Conservation (phyloP, 2,888 invertebrate species). For the Caenorhabditis japonica region DNA sequence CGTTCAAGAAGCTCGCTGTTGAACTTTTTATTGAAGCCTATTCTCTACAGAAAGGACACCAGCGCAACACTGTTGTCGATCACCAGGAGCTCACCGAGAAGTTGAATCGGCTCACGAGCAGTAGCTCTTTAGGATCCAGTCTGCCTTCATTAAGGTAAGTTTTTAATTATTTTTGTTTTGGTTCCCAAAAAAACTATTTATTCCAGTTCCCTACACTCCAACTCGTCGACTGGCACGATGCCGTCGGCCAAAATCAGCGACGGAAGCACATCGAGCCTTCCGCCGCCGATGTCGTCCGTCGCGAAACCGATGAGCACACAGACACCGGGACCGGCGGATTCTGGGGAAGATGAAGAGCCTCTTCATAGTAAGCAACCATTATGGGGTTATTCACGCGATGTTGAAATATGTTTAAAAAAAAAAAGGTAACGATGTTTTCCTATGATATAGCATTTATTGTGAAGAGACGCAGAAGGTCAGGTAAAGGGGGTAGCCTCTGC, state of each 20-base stretch:
- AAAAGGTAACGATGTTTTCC: too few species aligned
- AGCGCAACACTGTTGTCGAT: slow-evolving; percentile 43
- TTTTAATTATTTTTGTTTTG: neutral
- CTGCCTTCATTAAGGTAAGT: slow-evolving; percentile 58
- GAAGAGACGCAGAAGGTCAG: too few species aligned
- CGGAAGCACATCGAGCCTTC: slow-evolving; percentile 54
- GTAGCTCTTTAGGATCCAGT: slow-evolving; percentile 57
- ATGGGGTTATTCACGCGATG: too few species aligned
- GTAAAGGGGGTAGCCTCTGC: too few species aligned
- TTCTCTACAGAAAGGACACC: slow-evolving; percentile 53
- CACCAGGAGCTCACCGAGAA: slow-evolving; percentile 61
- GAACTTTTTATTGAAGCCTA: slow-evolving; percentile 25
- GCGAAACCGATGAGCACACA: slow-evolving; percentile 37
- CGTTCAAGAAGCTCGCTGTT: slow-evolving; percentile 17
- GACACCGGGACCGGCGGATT: slow-evolving; percentile 8
- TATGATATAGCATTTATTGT: too few species aligned
- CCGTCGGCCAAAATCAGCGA: slow-evolving; percentile 68
- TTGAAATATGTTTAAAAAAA: too few species aligned
- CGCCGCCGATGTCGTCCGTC: slow-evolving; percentile 20
- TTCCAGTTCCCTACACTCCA: slow-evolving; percentile 62
- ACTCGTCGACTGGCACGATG: slow-evolving; percentile 61
- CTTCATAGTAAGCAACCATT: slow-evolving; percentile 40
- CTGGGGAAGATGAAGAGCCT: slow-evolving; percentile 4
- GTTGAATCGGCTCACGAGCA: slow-evolving; percentile 61
- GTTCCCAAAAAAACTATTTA: slow-evolving; percentile 20